These are phyloP conservation scores for Parasteatoda lunata DNA, from an alignment of 2,888 invertebrate genomes.

Conservation along the genomic window DNA sequence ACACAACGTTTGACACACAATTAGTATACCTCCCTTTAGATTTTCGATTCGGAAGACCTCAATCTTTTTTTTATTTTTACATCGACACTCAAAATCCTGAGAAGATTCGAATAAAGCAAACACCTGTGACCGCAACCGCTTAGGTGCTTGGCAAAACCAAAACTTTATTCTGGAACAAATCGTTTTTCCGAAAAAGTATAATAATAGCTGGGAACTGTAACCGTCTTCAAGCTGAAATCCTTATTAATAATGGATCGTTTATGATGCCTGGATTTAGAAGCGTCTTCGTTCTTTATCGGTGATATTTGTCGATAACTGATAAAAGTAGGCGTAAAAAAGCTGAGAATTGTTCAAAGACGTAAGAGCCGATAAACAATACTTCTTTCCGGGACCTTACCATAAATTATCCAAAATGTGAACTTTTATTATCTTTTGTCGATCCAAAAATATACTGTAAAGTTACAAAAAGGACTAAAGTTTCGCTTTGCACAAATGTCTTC, in stretches of 20 bases:
- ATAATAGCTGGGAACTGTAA: neutral
- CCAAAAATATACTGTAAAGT: too few species aligned
- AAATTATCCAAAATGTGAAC: too few species aligned
- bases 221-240: neutral
- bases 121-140: constrained; percentile 3
- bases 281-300: neutral
- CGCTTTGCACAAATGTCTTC: too few species aligned
- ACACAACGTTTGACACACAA: constrained; percentile 40
- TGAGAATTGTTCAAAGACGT: too few species aligned
- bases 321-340: neutral
- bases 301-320: neutral
- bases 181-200: neutral
- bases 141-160: neutral
- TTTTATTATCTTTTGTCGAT: too few species aligned
- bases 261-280: constrained; percentile 2
- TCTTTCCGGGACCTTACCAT: too few species aligned
- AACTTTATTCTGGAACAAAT: constrained; percentile 1
- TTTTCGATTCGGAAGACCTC: neutral
- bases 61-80: too few species aligned
- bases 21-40: constrained; percentile 3
- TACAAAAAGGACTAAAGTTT: too few species aligned
- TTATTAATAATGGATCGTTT: neutral
- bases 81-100: neutral
- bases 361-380: too few species aligned
- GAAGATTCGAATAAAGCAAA: constrained; percentile 1